Base-by-base conservation (phyloP, 2,888 invertebrate genomes). In the Pterobdella sp. region DNA sequence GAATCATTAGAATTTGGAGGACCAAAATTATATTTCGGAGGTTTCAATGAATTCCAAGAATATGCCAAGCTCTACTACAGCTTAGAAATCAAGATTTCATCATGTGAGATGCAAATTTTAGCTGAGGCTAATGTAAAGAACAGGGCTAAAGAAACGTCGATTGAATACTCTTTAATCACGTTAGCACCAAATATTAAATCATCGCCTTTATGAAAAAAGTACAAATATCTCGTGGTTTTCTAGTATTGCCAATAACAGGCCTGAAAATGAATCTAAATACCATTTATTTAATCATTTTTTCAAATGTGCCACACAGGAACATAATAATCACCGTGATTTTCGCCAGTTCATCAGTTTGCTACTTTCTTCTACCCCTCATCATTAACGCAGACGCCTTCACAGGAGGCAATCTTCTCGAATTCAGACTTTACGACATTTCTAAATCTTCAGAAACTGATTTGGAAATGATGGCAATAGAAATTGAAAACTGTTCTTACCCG, bases 1-100 rank as follows among this genome's bases (percentile, higher is more conserved):
- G 84, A 84, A 76, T 77, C 84, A 64, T 79, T 84, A 14, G 83
- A 84, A 74, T 77, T 83, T 26, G 84, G 84, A 35, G 84, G 84
- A 18, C 83, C 83, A 76, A 83, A 83, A 36, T 79, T 82, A n/a
- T 78, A 82, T 3, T 81, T 84, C 63, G 84, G 84, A 35, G 83
- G 81, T 22, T 80, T 81, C 3, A 84, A 82, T 76, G 84, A 84
- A 60, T 84, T 84, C 72, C 76, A 83, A 77, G 84, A 84, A 74
- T 80, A 80, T 72, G 79, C 75, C 10, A 68, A 79, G 42, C 80
- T 79, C 1, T 84, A 84, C 76, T 84, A 84, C 76, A 81, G 80
- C 22, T 73, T 82, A 2, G 79, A 80, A 72, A 81, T 82, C 14
- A 74, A 77, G 2, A 76, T 82, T 69, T 76, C 75, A 37, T 82